Conservation (phyloP, 2,113 vertebrate species). For the Eonycteris spelaea region DNA sequence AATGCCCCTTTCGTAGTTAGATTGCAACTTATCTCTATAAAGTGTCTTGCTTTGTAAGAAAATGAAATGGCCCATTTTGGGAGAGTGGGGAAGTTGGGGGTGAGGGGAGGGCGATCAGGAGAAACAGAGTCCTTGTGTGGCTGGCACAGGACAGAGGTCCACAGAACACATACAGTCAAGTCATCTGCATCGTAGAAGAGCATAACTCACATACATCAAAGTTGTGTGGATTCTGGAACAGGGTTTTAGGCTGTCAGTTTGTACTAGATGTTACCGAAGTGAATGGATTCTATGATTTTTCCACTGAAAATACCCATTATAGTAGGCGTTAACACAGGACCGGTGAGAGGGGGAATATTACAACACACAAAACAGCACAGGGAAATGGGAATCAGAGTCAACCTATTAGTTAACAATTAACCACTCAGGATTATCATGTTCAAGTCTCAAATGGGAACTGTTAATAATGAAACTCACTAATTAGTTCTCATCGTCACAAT, state of each 20-base stretch:
- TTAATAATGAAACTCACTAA: conserved; percentile 68
- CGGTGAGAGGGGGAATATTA: neutral
- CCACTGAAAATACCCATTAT: neutral
- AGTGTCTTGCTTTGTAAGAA: neutral
- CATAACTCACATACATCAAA: neutral
- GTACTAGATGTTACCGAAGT: neutral
- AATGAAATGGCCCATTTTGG: neutral
- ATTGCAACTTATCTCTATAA: neutral
- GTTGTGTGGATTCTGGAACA: neutral
- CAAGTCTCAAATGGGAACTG: conserved; percentile 48
- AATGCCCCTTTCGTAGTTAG: neutral
- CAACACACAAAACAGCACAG: neutral
- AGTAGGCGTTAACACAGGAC: neutral
- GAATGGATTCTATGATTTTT: neutral
- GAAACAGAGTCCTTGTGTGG: neutral
- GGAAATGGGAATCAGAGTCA: conserved; percentile 14
- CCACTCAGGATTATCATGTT: conserved; percentile 55
- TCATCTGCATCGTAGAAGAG: neutral
- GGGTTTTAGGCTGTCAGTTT: neutral
- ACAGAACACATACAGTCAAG: neutral
- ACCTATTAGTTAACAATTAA: conserved; percentile 49
- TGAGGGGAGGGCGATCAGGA: neutral
- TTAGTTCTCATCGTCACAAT: conserved; percentile 60
- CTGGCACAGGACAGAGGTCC: neutral
- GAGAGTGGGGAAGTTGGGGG: neutral